Evolutionary conservation across 2,888 invertebrate species (phyloP).

Genomic region (Lepidocyrtoides sp.): DNA sequence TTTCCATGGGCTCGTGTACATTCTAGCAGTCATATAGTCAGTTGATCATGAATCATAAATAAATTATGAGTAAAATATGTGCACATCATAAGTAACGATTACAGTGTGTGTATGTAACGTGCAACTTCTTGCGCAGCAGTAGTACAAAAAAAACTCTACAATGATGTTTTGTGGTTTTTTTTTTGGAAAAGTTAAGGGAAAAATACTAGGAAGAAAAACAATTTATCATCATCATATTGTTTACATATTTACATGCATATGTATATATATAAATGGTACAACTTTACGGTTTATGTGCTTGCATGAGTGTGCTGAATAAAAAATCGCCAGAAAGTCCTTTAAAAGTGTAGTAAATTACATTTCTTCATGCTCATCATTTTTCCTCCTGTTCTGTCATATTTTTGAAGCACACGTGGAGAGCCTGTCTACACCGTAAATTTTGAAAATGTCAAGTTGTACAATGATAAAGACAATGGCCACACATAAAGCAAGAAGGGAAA

Average conservation of each 20-base stretch:
- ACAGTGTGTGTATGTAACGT: no score
- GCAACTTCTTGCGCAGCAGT: background rate
- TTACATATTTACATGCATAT: background rate
- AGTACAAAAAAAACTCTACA: background rate
- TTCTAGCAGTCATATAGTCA: background rate
- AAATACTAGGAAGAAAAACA: conserved; percentile 47
- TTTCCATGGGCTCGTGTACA: background rate
- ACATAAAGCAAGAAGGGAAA: background rate
- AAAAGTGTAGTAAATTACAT: conserved; percentile 34
- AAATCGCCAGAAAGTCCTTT: background rate
- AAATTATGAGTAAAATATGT: conserved; percentile 42
- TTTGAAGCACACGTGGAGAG: conserved; percentile 35
- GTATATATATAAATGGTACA: background rate
- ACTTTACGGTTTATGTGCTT: no score
- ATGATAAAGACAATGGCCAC: background rate
- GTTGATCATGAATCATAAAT: conserved; percentile 45
- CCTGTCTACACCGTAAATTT: background rate
- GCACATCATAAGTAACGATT: background rate
- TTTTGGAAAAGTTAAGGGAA: background rate
- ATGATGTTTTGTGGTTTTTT: conserved; percentile 45
- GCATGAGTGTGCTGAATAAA: background rate
- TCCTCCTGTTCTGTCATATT: background rate
- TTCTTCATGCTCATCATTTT: conserved; percentile 1
- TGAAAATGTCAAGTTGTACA: conserved; percentile 47
- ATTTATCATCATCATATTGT: conserved; percentile 40